A percentile compares a stretch with the other conserved stretches of the same genome.
Evolutionary conservation across 1,140 invertebrate species (phyloP).

Genomic region (Amphibalanus amphitrite): DNA sequence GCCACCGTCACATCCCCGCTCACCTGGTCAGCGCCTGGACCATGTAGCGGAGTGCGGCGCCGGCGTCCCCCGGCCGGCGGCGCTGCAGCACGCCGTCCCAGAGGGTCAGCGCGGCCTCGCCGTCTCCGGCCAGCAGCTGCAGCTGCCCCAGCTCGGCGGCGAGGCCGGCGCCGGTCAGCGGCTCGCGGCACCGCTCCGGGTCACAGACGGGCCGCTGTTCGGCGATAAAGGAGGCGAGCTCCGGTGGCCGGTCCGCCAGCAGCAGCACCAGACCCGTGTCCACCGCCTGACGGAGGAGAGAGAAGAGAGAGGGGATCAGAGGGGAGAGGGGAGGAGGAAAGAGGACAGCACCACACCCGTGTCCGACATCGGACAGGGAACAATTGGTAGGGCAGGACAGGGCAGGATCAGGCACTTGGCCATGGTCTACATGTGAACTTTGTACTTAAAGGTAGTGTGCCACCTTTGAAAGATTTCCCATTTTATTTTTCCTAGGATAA

Average conservation of each 20-base stretch:
- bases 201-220: not conserved
- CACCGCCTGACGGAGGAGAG: not conserved
- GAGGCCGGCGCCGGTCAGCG: not conserved
- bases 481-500: no score
- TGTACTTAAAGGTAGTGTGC: no score
- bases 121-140: not conserved
- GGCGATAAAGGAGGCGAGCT: not conserved
- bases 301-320: no score
- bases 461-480: no score
- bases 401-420: no score
- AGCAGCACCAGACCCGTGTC: not conserved
- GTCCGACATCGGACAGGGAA: no score
- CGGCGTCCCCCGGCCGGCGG: not conserved
- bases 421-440: no score
- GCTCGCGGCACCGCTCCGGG: not conserved
- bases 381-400: no score
- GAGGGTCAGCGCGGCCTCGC: not conserved
- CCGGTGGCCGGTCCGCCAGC: not conserved
- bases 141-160: not conserved
- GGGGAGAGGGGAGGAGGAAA: no score
- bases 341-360: no score
- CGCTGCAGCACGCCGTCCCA: not conserved
- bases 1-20: no score
- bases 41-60: not conserved
- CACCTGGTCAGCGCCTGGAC: not conserved